Evolutionary conservation across 2,888 invertebrate genomes (phyloP).

Genomic region (Hypselothyrea guttata): DNA sequence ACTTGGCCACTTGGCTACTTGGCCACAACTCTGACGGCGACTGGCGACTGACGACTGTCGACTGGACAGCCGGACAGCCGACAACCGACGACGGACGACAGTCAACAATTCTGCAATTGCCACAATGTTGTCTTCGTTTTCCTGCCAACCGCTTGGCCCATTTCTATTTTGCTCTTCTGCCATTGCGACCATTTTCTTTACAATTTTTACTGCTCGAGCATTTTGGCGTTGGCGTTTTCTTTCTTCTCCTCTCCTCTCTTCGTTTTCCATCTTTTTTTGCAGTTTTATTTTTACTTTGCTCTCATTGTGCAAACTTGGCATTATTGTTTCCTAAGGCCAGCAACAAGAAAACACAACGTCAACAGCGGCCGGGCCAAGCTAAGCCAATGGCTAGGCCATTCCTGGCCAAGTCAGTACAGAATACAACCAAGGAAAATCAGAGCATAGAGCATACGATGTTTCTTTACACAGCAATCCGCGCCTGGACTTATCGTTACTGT

Average conservation of each 20-base stretch:
- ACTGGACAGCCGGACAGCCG: constrained; percentile 16
- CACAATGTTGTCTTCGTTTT: constrained; percentile 72
- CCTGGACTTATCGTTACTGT: constrained; percentile 54
- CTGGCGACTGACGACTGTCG: constrained; percentile 44
- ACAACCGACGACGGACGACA: constrained; percentile 49
- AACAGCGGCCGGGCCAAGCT: constrained; percentile 56
- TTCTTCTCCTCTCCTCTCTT: constrained; percentile 27
- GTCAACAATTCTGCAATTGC: constrained; percentile 76
- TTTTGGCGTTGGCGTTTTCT: constrained; percentile 51
- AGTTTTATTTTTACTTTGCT: constrained; percentile 40
- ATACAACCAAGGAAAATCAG: constrained; percentile 7
- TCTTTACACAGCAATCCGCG: constrained; percentile 34
- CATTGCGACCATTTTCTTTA: constrained; percentile 60
- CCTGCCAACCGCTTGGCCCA: constrained; percentile 48
- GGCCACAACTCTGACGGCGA: constrained; percentile 34
- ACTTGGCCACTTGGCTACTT: constrained; percentile 46
- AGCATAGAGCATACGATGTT: constrained; percentile 6
- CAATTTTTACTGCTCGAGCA: constrained; percentile 68
- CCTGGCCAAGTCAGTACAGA: constrained; percentile 6
- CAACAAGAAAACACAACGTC: constrained; percentile 65
- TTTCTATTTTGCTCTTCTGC: constrained; percentile 46
- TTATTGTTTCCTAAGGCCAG: constrained; percentile 79
- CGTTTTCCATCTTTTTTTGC: constrained; percentile 17
- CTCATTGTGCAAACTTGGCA: constrained; percentile 78
- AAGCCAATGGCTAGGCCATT: constrained; percentile 19